phyloP scores from a whole-genome alignment of 1,140 invertebrate genomes.

The Samia ricini region DNA sequence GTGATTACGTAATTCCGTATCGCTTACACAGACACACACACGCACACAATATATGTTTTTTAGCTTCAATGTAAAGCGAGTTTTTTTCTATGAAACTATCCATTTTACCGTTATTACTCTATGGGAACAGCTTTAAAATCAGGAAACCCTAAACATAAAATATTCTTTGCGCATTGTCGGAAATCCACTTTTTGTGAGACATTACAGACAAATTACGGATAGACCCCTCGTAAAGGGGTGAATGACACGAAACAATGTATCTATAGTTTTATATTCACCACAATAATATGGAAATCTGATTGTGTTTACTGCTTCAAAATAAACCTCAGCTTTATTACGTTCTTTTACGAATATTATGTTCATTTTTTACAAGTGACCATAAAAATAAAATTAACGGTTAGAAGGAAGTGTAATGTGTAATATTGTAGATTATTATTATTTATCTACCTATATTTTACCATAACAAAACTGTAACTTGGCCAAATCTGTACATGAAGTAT shows the following conservation, averaged over 20 bases:
- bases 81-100: no score
- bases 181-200: slow-evolving; percentile 22
- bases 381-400: slow-evolving; percentile 31
- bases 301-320: slow-evolving; percentile 26
- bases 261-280: slow-evolving; percentile 23
- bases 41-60: no score
- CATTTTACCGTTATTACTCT: no score
- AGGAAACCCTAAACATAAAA: neutral
- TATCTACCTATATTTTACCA: no score
- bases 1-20: no score
- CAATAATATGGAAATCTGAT: slow-evolving; percentile 40
- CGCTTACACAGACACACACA: no score
- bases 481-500: no score
- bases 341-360: slow-evolving; percentile 17
- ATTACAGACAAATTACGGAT: slow-evolving; percentile 26
- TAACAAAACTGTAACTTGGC: no score
- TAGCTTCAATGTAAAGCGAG: no score
- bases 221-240: slow-evolving; percentile 21
- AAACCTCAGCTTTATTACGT: slow-evolving; percentile 24
- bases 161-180: slow-evolving; percentile 1
- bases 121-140: neutral
- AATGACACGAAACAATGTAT: slow-evolving; percentile 30
- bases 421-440: no score
- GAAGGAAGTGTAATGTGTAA: neutral
- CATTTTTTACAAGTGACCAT: slow-evolving; percentile 25